phyloP scores from a whole-genome alignment of 2,113 vertebrate species.

The Sander vitreus region DNA sequence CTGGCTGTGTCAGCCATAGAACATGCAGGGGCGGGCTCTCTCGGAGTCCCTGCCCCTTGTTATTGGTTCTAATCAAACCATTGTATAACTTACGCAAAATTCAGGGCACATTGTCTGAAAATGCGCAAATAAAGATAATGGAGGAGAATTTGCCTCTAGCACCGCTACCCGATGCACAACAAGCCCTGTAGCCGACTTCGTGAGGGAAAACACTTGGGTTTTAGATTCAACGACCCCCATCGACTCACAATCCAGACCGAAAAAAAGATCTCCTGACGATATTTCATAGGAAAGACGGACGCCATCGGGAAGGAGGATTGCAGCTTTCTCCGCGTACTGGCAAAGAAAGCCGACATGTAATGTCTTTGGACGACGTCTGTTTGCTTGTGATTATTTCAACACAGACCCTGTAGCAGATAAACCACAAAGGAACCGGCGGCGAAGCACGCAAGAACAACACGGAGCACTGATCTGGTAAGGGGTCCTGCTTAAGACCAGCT shows the following conservation, averaged over 20 bases:
- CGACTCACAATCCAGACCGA: not conserved
- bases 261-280: not conserved
- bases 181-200: not conserved
- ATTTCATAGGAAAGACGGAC: constrained; percentile 21
- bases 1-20: constrained; percentile 22
- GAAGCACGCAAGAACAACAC: not conserved
- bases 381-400: not conserved
- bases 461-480: constrained; percentile 60
- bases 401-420: constrained; percentile 11
- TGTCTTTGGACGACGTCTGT: not conserved
- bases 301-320: constrained; percentile 31
- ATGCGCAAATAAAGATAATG: constrained; percentile 59
- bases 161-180: not conserved
- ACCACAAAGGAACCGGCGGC: not conserved
- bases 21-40: constrained; percentile 66
- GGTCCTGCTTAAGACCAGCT: not conserved
- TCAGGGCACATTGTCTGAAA: constrained; percentile 74
- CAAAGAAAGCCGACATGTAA: constrained; percentile 10
- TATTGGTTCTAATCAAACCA: constrained; percentile 61
- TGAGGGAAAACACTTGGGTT: not conserved
- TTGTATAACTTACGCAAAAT: constrained; percentile 55
- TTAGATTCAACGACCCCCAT: not conserved
- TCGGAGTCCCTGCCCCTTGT: constrained; percentile 15
- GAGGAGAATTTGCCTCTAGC: constrained; percentile 5
- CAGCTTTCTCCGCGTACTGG: not conserved